Base-by-base conservation (phyloP, 35 echinoderm and acorn worm genomes). In the Lytechinus pictus region DNA sequence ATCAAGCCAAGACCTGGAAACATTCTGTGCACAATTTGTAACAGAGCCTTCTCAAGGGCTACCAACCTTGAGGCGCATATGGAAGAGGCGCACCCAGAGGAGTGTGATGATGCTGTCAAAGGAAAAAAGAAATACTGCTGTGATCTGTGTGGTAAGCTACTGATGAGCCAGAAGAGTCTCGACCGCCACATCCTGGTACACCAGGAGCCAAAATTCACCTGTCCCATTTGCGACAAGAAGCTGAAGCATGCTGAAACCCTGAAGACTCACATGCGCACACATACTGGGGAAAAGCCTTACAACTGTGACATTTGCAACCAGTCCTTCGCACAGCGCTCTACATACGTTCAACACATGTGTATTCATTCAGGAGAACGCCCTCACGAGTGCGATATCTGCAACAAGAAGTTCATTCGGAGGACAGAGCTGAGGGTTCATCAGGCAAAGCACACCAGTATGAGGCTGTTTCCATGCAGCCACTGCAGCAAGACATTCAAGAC, bases 331-430 rank as follows among this genome's bases (percentile, higher is more conserved):
- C 92, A 93, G 52, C 28, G 92, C n/a, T 93, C 92, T 27, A 19
- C 92, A 9, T 93, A 93, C n/a, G 55, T 93, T 10, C 92, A 93
- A 24, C 92, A 93, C 54, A 93, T 93, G 92, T 93, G 92, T 54
- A 93, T 93, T 57, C 92, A 93, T 54, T 53, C 92, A 5, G 92
- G 92, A 57, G 92, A 93, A 8, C 52, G 92, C 9, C 53, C 55
- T 33, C 54, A 93, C n/a, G 29, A 93, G 55, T 93, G 92, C 55
- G 92, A 93, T 28, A 27, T 93, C 55, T 93, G 92, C 55, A 57
- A 93, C 54, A 93, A 93, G 92, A 93, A 93, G 92, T 93, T 93
- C n/a, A 93, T 93, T 19, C 92, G 92, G 52, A 93, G 53, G 54
- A 54, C 92, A 27, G 92, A 93, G 54, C 54, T 93, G 9, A 54